phyloP scores from a whole-genome alignment of 2,888 invertebrate genomes.

The Cylloceria caligata region DNA sequence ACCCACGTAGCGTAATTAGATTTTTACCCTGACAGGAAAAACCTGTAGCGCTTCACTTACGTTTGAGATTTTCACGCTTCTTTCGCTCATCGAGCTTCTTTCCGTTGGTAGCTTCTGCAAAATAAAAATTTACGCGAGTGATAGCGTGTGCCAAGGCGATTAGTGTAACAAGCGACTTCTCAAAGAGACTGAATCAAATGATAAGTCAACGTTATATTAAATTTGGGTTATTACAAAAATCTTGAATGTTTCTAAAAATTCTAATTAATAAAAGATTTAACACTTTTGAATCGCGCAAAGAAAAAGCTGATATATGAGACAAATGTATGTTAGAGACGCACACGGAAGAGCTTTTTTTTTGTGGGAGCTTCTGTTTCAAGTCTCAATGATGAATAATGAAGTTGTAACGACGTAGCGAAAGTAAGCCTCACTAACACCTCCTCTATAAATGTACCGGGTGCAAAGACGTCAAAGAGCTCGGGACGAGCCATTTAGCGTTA shows the following conservation, averaged over 20 bases:
- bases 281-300: not conserved
- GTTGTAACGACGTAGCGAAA: constrained; percentile 41
- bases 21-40: constrained; percentile 20
- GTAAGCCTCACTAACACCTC: constrained; percentile 13
- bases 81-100: constrained; percentile 50
- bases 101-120: constrained; percentile 51
- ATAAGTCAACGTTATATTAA: constrained; percentile 4
- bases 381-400: constrained; percentile 6
- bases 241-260: not conserved
- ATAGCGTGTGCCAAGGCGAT: constrained; percentile 33
- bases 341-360: not conserved
- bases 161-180: constrained; percentile 3
- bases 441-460: not conserved
- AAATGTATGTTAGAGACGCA: not conserved
- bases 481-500: constrained; percentile 63
- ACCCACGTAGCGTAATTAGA: not conserved
- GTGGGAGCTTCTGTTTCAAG: not conserved
- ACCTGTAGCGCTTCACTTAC: constrained; percentile 53
- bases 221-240: not conserved
- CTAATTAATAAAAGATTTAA: not conserved
- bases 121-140: constrained; percentile 46
- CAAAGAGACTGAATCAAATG: not conserved
- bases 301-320: not conserved
- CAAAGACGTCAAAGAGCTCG: constrained; percentile 54
- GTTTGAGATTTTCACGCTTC: constrained; percentile 59